Conservation (phyloP, 2,888 invertebrate genomes). For the Lathronympha strigana region DNA sequence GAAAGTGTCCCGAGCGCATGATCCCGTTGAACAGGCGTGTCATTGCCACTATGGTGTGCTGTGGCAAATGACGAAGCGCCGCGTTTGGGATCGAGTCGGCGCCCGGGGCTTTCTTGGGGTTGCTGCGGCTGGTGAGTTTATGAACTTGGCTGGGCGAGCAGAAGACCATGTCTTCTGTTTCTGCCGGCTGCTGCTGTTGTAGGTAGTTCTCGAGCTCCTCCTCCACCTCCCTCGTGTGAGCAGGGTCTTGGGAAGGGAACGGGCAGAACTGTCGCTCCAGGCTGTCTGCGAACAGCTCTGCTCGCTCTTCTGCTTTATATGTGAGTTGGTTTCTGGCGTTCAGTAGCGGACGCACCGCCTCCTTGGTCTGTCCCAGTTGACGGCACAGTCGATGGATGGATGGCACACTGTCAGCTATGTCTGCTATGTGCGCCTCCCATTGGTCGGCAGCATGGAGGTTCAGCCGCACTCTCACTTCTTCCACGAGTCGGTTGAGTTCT, state of each 20-base stretch:
- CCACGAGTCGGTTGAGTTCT: slow-evolving; percentile 2
- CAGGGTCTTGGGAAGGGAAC: slow-evolving; percentile 8
- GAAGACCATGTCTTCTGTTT: background rate
- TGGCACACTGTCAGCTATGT: background rate
- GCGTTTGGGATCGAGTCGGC: background rate
- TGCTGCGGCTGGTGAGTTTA: background rate
- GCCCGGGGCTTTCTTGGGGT: slow-evolving; percentile 15
- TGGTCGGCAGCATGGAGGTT: background rate
- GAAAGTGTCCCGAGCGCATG: slow-evolving; percentile 25
- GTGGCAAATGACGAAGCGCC: slow-evolving; percentile 8
- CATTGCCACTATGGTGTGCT: background rate
- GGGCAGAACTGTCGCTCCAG: slow-evolving; percentile 37
- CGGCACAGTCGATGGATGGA: slow-evolving; percentile 22
- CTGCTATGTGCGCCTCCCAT: no score
- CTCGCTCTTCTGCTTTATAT: slow-evolving; percentile 29
- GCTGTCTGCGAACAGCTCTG: background rate
- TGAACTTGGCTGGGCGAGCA: background rate
- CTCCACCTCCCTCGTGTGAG: background rate
- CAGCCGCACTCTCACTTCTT: no score
- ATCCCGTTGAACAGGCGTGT: slow-evolving; percentile 10
- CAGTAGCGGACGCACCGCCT: slow-evolving; percentile 2
- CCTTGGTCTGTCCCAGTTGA: background rate
- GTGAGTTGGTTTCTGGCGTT: background rate
- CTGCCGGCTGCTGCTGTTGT: background rate
- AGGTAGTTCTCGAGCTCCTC: no score